Conservation (phyloP, 1,140 invertebrate species). For the Meloidogyne floridensis region DNA sequence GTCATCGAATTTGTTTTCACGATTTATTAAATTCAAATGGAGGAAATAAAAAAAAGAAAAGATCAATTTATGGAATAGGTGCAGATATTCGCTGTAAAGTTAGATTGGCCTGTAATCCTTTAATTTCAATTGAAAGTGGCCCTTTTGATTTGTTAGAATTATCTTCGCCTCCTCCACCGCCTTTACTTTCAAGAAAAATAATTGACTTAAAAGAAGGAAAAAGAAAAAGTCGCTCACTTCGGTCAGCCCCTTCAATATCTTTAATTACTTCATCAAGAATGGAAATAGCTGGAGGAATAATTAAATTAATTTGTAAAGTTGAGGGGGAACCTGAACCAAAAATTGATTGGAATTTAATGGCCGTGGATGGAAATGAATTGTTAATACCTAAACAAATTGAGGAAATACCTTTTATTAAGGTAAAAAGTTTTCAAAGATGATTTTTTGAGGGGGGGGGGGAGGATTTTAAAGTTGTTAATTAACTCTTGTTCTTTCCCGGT, state of each 20-base stretch:
- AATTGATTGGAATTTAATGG: conserved; percentile 35
- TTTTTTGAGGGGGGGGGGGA: neutral
- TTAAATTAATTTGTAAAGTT: conserved; percentile 28
- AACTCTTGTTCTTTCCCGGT: too few relatives aligned
- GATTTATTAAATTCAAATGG: neutral
- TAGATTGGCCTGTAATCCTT: neutral
- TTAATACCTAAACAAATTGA: conserved; percentile 8
- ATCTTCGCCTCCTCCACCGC: neutral
- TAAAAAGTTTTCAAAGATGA: conserved; percentile 23
- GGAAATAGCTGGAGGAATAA: conserved; percentile 34
- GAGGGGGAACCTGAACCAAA: conserved; percentile 25
- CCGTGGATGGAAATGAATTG: conserved; percentile 21
- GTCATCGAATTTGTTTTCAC: conserved; percentile 3
- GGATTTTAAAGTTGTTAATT: too few relatives aligned
- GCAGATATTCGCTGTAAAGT: neutral
- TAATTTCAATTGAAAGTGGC: neutral
- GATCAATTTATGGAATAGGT: conserved; percentile 5
- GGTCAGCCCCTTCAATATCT: conserved; percentile 25
- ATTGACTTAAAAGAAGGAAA: neutral
- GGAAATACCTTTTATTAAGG: conserved; percentile 36
- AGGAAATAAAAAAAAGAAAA: neutral
- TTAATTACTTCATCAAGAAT: conserved; percentile 35
- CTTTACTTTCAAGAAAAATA: neutral
- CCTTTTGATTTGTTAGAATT: conserved; percentile 9
- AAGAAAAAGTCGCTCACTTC: neutral